Base-by-base conservation (phyloP, 2,888 invertebrate species). In the Ariolimax columbianus region DNA sequence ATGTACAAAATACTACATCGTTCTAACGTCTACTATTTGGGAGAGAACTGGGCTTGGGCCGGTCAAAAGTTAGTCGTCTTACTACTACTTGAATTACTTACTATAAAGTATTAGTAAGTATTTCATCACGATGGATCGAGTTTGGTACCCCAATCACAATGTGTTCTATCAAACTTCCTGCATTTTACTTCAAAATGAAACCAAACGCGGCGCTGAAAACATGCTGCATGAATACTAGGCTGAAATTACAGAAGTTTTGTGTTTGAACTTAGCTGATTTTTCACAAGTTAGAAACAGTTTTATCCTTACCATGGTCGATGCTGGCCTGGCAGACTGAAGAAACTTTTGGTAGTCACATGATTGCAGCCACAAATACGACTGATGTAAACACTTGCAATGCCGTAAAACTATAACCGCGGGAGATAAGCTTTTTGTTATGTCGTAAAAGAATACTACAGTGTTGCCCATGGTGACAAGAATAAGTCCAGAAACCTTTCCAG, bases 311-410 rank as follows among this genome's bases (percentile, higher is more conserved):
- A 78, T 63, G 1, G 38, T 78, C n/a, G 38, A n/a, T 63, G 7
- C 30, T 78, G 14, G 40, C 19, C 78, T 43, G 40, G 63, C 59
- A 38, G 63, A 78, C 40, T 78, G n/a, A 40, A 78, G 63, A 59
- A 66, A 78, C 78, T 78, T 59, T 78, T 43, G 19, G 4, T 19
- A 78, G 78, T 78, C 78, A 78, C 78, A 78, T 78, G 78, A 78
- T 63, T n/a, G 26, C 40, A 63, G n/a, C 78, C 78, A 30, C 11
- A 78, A 78, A 78, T 66, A 38, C 17, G 30, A 38, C 63, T 7
- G 23, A 78, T 66, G 78, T 78, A 66, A 80, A 66, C 80, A 66
- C 33, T 33, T 19, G 75, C n/a, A 30, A 40, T 78, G 78, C 63
- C 59, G 78, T 63, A 63, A 66, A 40, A n/a, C n/a, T n/a, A n/a